Conservation (phyloP, 2,113 vertebrate genomes). For the Myotis lucifugus region DNA sequence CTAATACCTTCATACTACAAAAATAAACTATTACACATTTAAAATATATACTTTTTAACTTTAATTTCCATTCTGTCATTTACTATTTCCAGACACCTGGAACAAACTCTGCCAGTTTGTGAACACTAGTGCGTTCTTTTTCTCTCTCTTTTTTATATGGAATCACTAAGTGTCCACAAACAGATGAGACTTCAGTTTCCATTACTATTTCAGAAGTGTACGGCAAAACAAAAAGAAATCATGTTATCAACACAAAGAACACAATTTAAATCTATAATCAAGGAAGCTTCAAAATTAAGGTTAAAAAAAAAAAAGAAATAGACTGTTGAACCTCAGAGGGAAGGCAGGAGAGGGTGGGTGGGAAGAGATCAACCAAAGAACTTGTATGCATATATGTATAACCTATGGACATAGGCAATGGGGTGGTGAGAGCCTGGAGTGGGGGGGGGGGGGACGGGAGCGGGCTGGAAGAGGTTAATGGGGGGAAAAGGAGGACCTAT, state of each 20-base stretch:
- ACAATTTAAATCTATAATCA: constrained; percentile 42
- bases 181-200: neutral
- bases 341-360: too few relatives aligned
- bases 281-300: constrained; percentile 24
- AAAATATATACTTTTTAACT: constrained; percentile 5
- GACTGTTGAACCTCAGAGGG: too few relatives aligned
- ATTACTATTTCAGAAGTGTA: constrained; percentile 49
- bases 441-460: too few relatives aligned
- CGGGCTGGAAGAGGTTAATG: too few relatives aligned
- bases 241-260: constrained; percentile 20
- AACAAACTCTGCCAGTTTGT: neutral
- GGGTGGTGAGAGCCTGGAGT: too few relatives aligned
- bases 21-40: constrained; percentile 3
- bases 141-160: neutral
- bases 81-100: neutral
- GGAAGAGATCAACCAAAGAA: too few relatives aligned
- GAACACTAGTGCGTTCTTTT: neutral
- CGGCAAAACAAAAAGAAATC: constrained; percentile 3
- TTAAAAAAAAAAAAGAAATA: neutral
- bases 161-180: constrained; percentile 36
- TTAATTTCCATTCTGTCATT: constrained; percentile 19
- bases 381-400: too few relatives aligned
- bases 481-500: too few relatives aligned
- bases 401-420: too few relatives aligned
- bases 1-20: constrained; percentile 5